A percentile compares a stretch with the other conserved stretches of the same genome.
Evolutionary conservation across 2,797 vertebrate species (phyloP).

Genomic region (Remorina albescens): DNA sequence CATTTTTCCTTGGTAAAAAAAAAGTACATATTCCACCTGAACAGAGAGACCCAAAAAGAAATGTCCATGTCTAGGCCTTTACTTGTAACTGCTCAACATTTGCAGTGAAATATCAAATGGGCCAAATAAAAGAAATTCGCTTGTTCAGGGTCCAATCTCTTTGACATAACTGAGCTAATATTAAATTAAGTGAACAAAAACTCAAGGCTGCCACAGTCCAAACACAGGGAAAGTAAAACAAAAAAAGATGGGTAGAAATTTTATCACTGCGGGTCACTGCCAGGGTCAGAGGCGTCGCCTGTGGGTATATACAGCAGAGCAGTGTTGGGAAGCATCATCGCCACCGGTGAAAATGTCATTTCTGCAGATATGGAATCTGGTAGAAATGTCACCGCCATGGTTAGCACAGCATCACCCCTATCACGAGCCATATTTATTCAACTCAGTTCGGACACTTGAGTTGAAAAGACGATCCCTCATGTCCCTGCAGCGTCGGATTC

Average conservation of each 20-base stretch:
- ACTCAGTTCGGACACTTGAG: constrained; percentile 14
- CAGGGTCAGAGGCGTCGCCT: constrained; percentile 8
- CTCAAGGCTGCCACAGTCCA: not conserved
- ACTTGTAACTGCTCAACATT: not conserved
- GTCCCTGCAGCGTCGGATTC: not conserved
- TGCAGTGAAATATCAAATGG: not conserved
- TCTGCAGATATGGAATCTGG: constrained; percentile 38
- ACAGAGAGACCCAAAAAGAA: too few relatives aligned
- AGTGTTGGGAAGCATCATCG: constrained; percentile 30
- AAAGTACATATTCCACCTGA: too few relatives aligned
- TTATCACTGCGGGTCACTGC: constrained; percentile 7
- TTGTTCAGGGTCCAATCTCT: not conserved
- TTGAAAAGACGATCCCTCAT: constrained; percentile 21
- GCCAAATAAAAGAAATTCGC: not conserved
- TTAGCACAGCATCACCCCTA: constrained; percentile 20
- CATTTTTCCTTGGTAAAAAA: too few relatives aligned
- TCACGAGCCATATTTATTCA: constrained; percentile 44
- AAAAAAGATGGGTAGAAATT: not conserved
- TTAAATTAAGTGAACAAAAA: constrained; percentile 5
- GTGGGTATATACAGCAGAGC: constrained; percentile 19
- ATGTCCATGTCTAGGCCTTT: not conserved
- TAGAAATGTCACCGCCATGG: constrained; percentile 50
- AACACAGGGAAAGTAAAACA: constrained; percentile 1
- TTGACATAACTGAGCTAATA: not conserved
- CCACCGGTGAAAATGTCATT: constrained; percentile 48